A percentile compares a stretch with the other conserved stretches of the same genome.
Conservation (phyloP, 2,113 vertebrate genomes). For the Pangasianodon gigas region DNA sequence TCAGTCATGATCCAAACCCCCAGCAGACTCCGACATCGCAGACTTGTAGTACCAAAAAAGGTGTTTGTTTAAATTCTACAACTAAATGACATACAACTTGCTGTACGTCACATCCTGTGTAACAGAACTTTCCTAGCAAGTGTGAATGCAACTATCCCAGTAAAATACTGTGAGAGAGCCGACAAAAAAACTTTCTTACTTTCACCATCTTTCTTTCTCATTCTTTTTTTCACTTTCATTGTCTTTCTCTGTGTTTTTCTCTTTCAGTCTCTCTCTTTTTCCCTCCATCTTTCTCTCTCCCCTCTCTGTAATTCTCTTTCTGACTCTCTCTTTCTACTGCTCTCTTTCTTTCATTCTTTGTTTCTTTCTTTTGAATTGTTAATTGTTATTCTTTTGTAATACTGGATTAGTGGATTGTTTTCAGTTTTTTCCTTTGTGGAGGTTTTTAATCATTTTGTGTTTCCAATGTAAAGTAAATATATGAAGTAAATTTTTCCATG, state of each 20-base stretch:
- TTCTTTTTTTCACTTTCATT: background rate
- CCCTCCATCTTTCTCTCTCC: background rate
- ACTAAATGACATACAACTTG: too few species aligned
- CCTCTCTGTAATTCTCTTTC: background rate
- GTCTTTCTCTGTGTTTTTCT: background rate
- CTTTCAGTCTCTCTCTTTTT: background rate
- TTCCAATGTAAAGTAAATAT: background rate
- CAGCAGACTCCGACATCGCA: background rate
- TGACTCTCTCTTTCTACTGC: background rate
- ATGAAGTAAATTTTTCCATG: background rate
- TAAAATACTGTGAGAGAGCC: background rate
- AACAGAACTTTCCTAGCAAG: background rate
- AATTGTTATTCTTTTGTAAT: too few species aligned
- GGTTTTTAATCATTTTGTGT: background rate
- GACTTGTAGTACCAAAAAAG: background rate
- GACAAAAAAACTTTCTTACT: too few species aligned
- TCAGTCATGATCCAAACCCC: background rate
- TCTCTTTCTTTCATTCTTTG: background rate
- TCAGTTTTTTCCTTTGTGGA: too few species aligned
- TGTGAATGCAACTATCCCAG: background rate
- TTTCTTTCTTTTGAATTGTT: background rate
- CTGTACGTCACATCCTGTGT: background rate
- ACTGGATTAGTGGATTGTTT: too few species aligned
- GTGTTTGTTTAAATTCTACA: too few species aligned
- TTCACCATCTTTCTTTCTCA: background rate